Base-by-base conservation (phyloP, 2,797 vertebrate species). In the Megalops cyprinoides region DNA sequence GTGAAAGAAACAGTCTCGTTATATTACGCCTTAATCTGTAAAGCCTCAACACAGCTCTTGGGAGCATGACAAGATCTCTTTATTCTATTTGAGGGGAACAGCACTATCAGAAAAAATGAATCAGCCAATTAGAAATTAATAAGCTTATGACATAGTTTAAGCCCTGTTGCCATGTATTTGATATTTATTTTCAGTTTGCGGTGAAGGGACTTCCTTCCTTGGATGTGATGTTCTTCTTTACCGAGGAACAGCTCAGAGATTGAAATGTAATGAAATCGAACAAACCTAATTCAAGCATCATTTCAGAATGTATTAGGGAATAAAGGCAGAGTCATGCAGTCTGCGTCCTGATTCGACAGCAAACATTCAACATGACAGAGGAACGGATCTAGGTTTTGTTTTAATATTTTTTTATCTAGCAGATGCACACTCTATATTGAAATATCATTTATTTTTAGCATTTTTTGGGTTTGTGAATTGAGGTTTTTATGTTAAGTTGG, bases 361-460 rank as follows among this genome's bases (percentile, higher is more conserved):
- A 23, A 42, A 69, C 20, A 9, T 69, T 69, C 4, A 12, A 23
- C 31, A 23, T 20, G 15, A 44, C 23, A 20, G 5, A 42, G 37
- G 20, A n/a, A 23, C 6, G 18, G 65, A 10, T 31, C 2, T 42
- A n/a, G 15, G 15, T 67, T n/a, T n/a, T n/a, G 7, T 42, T 44
- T 39, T n/a, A n/a, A n/a, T 42, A 20, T 69, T 42, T 2, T 8
- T 34, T 34, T 65, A 34, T 65, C 60, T n/a, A 23, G 4, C 65
- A 42, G 65, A 39, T 69, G 65, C 37, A 44, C 65, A 69, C 65
- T 69, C 65, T 69, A 39, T 44, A 69, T 69, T 69, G 18, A 69
- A 44, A 69, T 23, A 18, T 42, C 20, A 8, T 39, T n/a, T n/a
- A n/a, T n/a, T n/a, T 42, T 69, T 44, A n/a, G n/a, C n/a, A n/a